These are phyloP conservation scores for Tigriopus californicus DNA, from an alignment of 2,888 invertebrate genomes.

Conservation along the genomic window DNA sequence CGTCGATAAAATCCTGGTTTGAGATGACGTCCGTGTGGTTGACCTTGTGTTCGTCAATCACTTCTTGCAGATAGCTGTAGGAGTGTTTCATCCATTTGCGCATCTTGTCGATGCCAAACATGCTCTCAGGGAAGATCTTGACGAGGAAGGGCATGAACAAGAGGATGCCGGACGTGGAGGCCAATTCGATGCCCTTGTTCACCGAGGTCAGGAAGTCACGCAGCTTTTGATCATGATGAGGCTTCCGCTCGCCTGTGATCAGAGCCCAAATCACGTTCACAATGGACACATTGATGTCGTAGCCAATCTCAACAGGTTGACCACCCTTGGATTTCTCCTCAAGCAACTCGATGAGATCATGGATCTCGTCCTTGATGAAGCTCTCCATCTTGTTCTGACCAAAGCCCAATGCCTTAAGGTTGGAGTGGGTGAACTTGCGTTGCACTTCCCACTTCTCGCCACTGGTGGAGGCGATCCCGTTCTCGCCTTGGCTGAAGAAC, in stretches of 20 bases:
- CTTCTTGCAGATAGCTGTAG: neutral
- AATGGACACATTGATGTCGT: conserved; percentile 3
- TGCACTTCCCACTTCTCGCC: conserved; percentile 4
- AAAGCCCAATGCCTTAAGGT: neutral
- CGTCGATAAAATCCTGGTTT: conserved; percentile 18
- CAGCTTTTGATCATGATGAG: neutral
- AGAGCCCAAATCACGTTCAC: conserved; percentile 11
- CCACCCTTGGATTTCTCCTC: neutral
- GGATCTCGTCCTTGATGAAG: neutral
- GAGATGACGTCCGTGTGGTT: neutral
- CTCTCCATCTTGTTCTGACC: neutral
- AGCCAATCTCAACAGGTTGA: conserved; percentile 4
- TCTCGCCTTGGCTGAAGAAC: neutral
- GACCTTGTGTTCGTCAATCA: conserved; percentile 16
- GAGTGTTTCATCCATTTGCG: neutral
- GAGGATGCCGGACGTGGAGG: conserved; percentile 10
- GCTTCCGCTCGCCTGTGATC: conserved; percentile 4
- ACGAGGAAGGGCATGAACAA: conserved; percentile 7
- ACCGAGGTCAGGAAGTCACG: neutral
- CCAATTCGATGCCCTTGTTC: neutral
- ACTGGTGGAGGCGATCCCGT: neutral
- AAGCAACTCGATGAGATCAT: neutral
- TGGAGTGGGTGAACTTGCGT: neutral
- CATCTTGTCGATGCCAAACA: conserved; percentile 1
- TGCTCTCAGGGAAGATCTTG: neutral